Base-by-base conservation (phyloP, 2,888 invertebrate species). In the Papilio gigon region DNA sequence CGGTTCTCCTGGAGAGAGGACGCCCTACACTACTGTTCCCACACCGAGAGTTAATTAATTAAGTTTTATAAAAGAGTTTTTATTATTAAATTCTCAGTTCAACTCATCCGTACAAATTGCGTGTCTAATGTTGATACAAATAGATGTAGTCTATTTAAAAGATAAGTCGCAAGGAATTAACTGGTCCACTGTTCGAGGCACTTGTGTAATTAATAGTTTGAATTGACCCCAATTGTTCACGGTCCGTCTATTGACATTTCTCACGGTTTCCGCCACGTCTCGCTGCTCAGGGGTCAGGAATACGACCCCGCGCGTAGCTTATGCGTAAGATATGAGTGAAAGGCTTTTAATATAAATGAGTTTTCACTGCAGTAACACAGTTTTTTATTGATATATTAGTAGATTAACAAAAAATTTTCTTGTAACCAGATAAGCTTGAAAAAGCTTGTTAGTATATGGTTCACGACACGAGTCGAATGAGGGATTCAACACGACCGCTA, bases 141-240 rank as follows among this genome's bases (percentile, higher is more conserved):
- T 47, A 47, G 25, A 25, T 30, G 30, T 17, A 53, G 53, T 53
- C 53, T 53, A 53, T 30, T 53, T 53, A 22, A 58, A 59, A 20
- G 58, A 56, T 22, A 44, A 20, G 42, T 64, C 59, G 14, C 27
- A 27, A 59, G 56, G 37, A 68, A 68, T 68, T 68, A 63, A 63
- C 58, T 64, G 27, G 64, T 68, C 64, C 12, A 22, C 59, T 63
- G 58, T 59, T 68, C 25, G 68, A 68, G 68, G n/a, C 63, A 44
- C 47, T 68, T 47, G 47, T 58, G 63, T 63, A 68, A 68, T 68
- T 68, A 64, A 59, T 68, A 37, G 58, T 68, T 58, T 59, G 47
- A 68, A 64, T 68, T 68, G 64, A 68, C 68, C 63, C 64, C 68
- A 68, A 68, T 68, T 68, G 68, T n/a, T 35, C 25, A 14, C 25